Evolutionary conservation across 2,888 invertebrate genomes (phyloP).

Genomic region (Erpobdella octoculata): DNA sequence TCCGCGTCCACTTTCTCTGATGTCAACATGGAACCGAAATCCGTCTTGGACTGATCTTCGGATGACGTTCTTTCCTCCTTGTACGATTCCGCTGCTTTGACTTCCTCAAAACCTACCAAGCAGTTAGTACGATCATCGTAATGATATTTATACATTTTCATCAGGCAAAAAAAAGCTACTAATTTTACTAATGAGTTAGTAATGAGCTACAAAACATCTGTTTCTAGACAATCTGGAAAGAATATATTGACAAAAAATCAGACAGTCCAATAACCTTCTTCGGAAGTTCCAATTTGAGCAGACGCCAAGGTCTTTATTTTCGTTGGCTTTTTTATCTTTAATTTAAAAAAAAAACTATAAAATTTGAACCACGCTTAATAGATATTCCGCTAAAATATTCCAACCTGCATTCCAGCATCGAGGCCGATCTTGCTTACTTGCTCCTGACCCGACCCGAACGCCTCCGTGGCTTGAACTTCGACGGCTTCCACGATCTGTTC

Average conservation of each 20-base stretch:
- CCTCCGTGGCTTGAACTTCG: background rate
- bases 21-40: conserved; percentile 35
- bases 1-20: conserved; percentile 41
- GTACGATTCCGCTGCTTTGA: background rate
- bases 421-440: background rate
- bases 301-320: no score
- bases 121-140: no score
- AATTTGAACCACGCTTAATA: no score
- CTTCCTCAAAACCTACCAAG: background rate
- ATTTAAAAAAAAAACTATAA: no score
- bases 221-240: no score
- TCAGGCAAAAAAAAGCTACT: no score
- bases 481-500: background rate
- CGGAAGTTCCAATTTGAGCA: background rate
- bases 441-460: background rate
- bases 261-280: background rate
- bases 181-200: no score
- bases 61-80: background rate
- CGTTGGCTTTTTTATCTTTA: conserved; percentile 16
- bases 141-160: no score
- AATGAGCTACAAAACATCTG: no score
- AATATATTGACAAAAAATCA: background rate
- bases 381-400: background rate
- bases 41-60: conserved; percentile 9
- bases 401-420: background rate